Percentiles rank a stretch among this genome's conserved stretches.
These are phyloP conservation scores for Passer montanus DNA, from an alignment of 2,113 vertebrate species.

Conservation along the genomic window DNA sequence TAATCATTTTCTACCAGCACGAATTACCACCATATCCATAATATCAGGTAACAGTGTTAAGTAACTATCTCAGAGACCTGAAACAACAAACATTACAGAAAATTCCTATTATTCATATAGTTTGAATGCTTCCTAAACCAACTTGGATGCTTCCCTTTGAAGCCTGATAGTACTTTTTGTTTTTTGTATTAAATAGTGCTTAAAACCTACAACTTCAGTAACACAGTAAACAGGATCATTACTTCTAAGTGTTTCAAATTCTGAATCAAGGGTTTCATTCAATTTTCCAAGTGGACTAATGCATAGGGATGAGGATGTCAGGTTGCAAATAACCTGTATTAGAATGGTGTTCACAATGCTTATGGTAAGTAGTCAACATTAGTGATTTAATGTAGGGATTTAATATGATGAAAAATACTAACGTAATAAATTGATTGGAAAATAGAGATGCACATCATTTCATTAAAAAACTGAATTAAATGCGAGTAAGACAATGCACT, in stretches of 20 bases:
- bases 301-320: slow-evolving; percentile 76
- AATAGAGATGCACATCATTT: slow-evolving; percentile 37
- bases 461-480: slow-evolving; percentile 63
- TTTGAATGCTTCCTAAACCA: slow-evolving; percentile 55
- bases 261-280: slow-evolving; percentile 75
- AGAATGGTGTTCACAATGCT: slow-evolving; percentile 63
- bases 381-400: slow-evolving; percentile 74
- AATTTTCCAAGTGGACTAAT: slow-evolving; percentile 78
- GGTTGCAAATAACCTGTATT: slow-evolving; percentile 77
- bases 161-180: slow-evolving; percentile 63
- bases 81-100: slow-evolving; percentile 46
- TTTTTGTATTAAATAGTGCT: slow-evolving; percentile 72
- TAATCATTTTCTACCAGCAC: too few relatives aligned
- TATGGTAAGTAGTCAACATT: slow-evolving; percentile 77
- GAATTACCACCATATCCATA: too few relatives aligned
- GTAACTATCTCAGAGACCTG: slow-evolving; percentile 2
- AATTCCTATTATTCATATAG: slow-evolving; percentile 37
- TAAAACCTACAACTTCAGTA: slow-evolving; percentile 73
- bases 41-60: neutral
- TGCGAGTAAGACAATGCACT: slow-evolving; percentile 43
- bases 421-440: slow-evolving; percentile 73
- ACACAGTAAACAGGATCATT: slow-evolving; percentile 78
- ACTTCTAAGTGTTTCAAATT: slow-evolving; percentile 75
- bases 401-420: slow-evolving; percentile 74
- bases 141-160: slow-evolving; percentile 48